Evolutionary conservation across 2,888 invertebrate species (phyloP).

Genomic region (Cecidostiba fungosa): DNA sequence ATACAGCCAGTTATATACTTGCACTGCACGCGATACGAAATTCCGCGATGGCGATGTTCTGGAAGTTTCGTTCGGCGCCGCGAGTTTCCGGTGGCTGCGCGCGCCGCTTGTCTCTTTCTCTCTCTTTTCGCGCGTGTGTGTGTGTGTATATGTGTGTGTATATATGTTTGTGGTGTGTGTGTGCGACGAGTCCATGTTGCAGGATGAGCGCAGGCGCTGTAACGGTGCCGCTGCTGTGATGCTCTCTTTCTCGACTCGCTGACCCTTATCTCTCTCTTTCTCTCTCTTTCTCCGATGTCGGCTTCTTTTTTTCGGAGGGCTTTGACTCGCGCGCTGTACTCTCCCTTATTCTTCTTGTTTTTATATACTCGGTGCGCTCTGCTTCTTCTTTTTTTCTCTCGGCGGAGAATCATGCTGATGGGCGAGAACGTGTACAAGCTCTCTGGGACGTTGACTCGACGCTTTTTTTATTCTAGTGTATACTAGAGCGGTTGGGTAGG

Average conservation of each 20-base stretch:
- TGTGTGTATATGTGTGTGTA: not conserved
- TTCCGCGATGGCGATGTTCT: slow-evolving; percentile 36
- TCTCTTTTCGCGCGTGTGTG: not conserved
- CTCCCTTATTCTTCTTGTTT: not conserved
- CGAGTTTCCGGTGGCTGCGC: slow-evolving; percentile 57
- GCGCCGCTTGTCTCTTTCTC: slow-evolving; percentile 30
- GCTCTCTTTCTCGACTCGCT: slow-evolving; percentile 17
- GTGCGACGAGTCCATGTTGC: slow-evolving; percentile 47
- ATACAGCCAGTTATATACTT: not conserved
- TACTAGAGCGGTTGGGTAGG: too few species aligned
- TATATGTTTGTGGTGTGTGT: not conserved
- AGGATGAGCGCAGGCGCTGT: slow-evolving; percentile 33
- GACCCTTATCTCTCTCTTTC: slow-evolving; percentile 26
- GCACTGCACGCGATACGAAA: slow-evolving; percentile 2
- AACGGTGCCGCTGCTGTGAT: slow-evolving; percentile 38
- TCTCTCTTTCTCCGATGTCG: not conserved
- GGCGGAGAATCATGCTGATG: not conserved
- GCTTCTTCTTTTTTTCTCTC: not conserved
- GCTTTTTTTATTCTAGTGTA: not conserved
- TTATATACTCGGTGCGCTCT: not conserved
- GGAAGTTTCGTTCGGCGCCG: slow-evolving; percentile 55
- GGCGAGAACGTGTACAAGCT: slow-evolving; percentile 5
- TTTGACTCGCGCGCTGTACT: not conserved
- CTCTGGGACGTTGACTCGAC: slow-evolving; percentile 4
- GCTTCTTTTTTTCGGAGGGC: slow-evolving; percentile 20